These are phyloP conservation scores for Drosophila quasianomalipes DNA, from an alignment of 2,888 invertebrate species.

Conservation along the genomic window DNA sequence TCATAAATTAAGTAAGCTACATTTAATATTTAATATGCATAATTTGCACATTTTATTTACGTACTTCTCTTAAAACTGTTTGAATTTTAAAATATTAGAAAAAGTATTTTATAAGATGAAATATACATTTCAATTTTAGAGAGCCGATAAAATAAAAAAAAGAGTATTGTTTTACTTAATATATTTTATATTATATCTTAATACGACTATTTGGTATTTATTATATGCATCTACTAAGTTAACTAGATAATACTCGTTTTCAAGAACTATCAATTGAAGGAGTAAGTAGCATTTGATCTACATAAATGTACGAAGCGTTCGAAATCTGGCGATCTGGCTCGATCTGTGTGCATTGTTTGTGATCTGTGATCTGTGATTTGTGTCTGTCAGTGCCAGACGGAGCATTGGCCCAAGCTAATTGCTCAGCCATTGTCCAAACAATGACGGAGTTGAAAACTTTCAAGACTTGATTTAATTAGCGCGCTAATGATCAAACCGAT, in stretches of 20 bases:
- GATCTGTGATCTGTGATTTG: neutral
- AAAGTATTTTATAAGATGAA: neutral
- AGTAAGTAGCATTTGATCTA: neutral
- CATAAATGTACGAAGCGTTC: neutral
- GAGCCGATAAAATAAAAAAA: too few relatives aligned
- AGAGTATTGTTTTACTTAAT: too few relatives aligned
- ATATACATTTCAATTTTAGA: neutral
- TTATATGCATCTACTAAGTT: neutral
- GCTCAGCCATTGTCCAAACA: slow-evolving; percentile 76
- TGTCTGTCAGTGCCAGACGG: slow-evolving; percentile 4
- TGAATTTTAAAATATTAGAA: neutral
- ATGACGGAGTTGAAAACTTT: slow-evolving; percentile 64
- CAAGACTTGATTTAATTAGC: slow-evolving; percentile 73
- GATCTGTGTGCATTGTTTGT: neutral
- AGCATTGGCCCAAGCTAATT: slow-evolving; percentile 65
- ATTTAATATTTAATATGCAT: neutral
- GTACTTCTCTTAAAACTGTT: neutral
- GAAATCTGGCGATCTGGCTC: neutral
- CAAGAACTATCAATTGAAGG: neutral
- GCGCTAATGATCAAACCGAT: slow-evolving; percentile 64
- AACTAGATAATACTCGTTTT: neutral
- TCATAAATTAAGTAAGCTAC: neutral
- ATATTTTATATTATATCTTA: neutral
- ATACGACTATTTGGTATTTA: neutral
- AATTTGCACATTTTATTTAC: neutral